phyloP scores from a whole-genome alignment of 1,140 invertebrate species.

The Phymastichus coffea region DNA sequence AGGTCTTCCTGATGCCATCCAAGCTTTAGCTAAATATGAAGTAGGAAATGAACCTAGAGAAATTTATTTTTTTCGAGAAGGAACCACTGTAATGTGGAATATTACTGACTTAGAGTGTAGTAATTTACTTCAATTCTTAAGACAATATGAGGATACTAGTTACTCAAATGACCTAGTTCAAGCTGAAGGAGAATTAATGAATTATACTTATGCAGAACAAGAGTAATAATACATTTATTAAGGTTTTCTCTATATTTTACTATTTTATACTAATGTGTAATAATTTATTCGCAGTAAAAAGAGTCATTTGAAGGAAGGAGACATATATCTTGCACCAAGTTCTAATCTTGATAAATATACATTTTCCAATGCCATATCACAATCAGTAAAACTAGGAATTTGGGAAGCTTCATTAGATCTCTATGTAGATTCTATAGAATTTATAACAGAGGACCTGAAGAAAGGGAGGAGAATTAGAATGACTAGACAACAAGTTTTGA shows the following conservation, averaged over 20 bases:
- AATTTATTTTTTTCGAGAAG: conserved; percentile 86
- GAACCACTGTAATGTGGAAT: conserved; percentile 92
- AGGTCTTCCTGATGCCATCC: conserved; percentile 68
- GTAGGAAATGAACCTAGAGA: conserved; percentile 70
- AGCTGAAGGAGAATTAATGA: conserved; percentile 81
- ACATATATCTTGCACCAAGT: conserved; percentile 55
- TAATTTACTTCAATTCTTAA: conserved; percentile 75
- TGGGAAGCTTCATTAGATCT: conserved; percentile 86
- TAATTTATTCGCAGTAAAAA: conserved; percentile 42
- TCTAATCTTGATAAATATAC: conserved; percentile 72
- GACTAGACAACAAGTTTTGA: conserved; percentile 71
- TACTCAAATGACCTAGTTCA: conserved; percentile 70
- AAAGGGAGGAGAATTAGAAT: conserved; percentile 68
- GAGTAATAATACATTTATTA: conserved; percentile 51
- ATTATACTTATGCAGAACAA: conserved; percentile 67
- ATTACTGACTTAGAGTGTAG: conserved; percentile 78
- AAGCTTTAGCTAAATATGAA: conserved; percentile 74
- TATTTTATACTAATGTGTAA: not conserved
- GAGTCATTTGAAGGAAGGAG: conserved; percentile 56
- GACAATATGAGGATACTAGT: conserved; percentile 64
- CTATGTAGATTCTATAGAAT: conserved; percentile 81
- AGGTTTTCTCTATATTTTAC: conserved; percentile 3
- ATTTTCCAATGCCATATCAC: conserved; percentile 86
- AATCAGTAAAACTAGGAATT: conserved; percentile 88
- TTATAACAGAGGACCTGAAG: conserved; percentile 79